Evolutionary conservation across 2,113 vertebrate species (phyloP), one percentile per base, ranked within the genome.

Genomic region (Coracopsis vasa): DNA sequence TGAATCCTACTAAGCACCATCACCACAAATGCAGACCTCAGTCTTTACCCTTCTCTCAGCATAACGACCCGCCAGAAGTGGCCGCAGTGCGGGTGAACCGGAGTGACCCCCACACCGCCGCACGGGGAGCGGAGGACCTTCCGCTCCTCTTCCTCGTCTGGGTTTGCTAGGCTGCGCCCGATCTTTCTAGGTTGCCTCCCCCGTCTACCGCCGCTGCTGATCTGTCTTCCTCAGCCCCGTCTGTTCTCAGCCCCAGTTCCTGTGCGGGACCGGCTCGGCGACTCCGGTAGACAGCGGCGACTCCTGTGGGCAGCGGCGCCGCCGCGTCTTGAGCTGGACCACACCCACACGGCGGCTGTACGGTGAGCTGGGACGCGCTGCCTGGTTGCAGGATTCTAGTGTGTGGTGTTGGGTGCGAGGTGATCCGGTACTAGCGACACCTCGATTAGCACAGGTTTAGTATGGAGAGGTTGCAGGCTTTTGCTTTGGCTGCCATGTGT

Each of bases 61-160:
- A 8, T 29, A 9, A 3, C 2, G 29, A 35, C 47, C 24, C 8
- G 8, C 29, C 24, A 37, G 25, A 15, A 6, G 27, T 9, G 11
- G 13, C 39, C 3, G 5, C 18, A 3, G 8, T 14, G 23, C 4
- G 3, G 29, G 7, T 1, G 28, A 41, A 37, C 9, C 2, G 0
- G 31, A 56, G 19, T 20, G 54, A 33, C 31, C 18, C 12, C 19
- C 54, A 33, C 54, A 56, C 53, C 12, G 8, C 31, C 5, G 23
- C 9, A 2, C 42, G 9, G 54, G 33, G 23, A 42, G 28, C 14
- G 3, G 2, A 16, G 11, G 2, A 7, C 31, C 28, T 15, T 23
- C 28, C 2, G 4, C 48, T n/a, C 9, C 14, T 16, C 39, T 21
- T 7, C 16, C n/a, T 25, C 2, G n/a, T 12, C 47, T 1, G 17